A percentile compares a stretch with the other conserved stretches of the same genome.
phyloP scores from a whole-genome alignment of 2,797 vertebrate species.

The Heterohyrax brucei region DNA sequence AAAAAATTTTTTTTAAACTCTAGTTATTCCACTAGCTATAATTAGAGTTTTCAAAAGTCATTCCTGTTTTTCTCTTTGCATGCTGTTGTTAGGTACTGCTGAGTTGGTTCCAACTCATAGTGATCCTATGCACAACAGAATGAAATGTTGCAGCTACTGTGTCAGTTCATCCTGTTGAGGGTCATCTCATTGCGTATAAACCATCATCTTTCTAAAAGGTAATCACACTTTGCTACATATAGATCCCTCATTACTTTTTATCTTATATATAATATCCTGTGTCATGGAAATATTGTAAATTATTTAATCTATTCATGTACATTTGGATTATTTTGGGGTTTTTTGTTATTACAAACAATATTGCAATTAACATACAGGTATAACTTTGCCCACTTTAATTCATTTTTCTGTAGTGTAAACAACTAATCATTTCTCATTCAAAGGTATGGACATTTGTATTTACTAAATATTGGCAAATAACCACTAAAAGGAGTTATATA shows the following conservation, averaged over 20 bases:
- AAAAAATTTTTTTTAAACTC: too few species aligned
- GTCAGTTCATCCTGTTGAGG: too few species aligned
- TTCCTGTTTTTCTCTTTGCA: too few species aligned
- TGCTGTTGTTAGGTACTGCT: too few species aligned
- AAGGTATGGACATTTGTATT: constrained; percentile 14
- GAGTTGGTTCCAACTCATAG: too few species aligned
- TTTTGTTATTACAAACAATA: not conserved
- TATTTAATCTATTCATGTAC: not conserved
- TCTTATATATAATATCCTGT: not conserved
- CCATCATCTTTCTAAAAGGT: constrained; percentile 11
- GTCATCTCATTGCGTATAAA: not conserved
- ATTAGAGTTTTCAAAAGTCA: too few species aligned
- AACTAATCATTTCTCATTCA: constrained; percentile 15
- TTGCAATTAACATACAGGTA: not conserved
- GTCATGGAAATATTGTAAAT: constrained; percentile 13
- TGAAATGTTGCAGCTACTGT: too few species aligned
- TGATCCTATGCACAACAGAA: too few species aligned
- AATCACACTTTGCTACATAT: not conserved
- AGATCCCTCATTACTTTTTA: not conserved
- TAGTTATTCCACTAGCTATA: too few species aligned
- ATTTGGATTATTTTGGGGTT: not conserved
- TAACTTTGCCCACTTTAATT: not conserved
- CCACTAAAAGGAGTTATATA: not conserved
- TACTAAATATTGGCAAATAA: constrained; percentile 3
- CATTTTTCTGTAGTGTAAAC: not conserved